Base-by-base conservation (phyloP, 2,888 invertebrate species). In the Caenorhabditis sulstoni region DNA sequence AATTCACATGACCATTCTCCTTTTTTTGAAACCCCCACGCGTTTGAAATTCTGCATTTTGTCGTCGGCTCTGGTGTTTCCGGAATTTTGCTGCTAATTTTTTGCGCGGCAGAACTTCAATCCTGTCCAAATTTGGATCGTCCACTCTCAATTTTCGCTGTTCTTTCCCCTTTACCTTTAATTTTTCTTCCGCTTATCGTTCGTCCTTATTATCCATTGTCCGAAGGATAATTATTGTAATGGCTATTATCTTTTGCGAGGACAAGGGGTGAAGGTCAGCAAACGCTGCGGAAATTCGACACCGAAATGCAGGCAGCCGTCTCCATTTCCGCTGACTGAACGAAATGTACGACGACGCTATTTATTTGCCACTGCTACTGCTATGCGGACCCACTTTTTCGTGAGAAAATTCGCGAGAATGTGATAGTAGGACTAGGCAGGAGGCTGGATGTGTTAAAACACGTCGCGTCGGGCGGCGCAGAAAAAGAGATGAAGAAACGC, bases 251-350 rank as follows among this genome's bases (percentile, higher is more conserved):
- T 64, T 29, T 7, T 52, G 68, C 68, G 65, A 65, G 57, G 57
- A 49, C 67, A 53, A 35, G 62, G 29, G 76, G 67, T 68, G 76
- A 68, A 76, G 76, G 76, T 68, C 76, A 68, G 44, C 67, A 75
- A 76, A 68, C 44, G 45, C 67, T 7, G 29, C 29, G 29, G 76
- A 76, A 76, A 76, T 76, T 76, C 49, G 76, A 76, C 64, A 76
- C 76, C 68, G 59, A 59, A 74, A 66, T 66, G 66, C 58, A 50
- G 58, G 59, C 61, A 45, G 66, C 41, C 73, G 73, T 73, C 67
- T 75, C 75, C 55, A 57, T 67, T 67, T 55, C 67, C 55, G 45
- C 23, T 39, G 29, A 7, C 29, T 29, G 67, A 67, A 62, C 75
- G 66, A 67, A 61, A 49, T 62, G 66, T 74, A 71, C 71, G 62